phyloP scores from a whole-genome alignment of 2,888 invertebrate genomes.

The Pheosia tremula region DNA sequence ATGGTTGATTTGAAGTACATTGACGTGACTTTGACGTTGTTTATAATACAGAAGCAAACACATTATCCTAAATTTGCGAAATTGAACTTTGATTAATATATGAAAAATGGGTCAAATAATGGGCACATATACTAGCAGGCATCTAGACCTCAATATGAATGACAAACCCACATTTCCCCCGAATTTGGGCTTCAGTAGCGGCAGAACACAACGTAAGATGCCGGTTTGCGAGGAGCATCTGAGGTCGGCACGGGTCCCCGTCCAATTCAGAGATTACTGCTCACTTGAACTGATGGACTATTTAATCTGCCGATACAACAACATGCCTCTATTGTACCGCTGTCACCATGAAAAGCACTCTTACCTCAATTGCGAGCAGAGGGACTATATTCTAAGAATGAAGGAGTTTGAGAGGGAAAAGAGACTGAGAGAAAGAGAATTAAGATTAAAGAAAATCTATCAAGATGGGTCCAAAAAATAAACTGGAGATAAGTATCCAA shows the following conservation, averaged over 20 bases:
- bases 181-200: conserved; percentile 87
- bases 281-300: conserved; percentile 89
- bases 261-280: conserved; percentile 91
- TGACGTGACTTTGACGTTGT: too few species aligned
- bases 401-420: conserved; percentile 74
- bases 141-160: conserved; percentile 59
- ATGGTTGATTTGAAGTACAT: too few species aligned
- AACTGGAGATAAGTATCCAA: not conserved
- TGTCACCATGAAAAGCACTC: conserved; percentile 90
- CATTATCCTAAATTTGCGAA: not conserved
- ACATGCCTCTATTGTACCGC: conserved; percentile 86
- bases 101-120: conserved; percentile 60
- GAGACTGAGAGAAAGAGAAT: conserved; percentile 61
- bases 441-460: conserved; percentile 43
- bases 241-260: conserved; percentile 88
- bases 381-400: conserved; percentile 88
- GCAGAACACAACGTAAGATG: conserved; percentile 89
- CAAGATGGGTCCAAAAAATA: conserved; percentile 2
- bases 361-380: conserved; percentile 89
- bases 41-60: not conserved
- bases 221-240: conserved; percentile 88
- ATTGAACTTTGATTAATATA: not conserved
- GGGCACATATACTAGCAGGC: conserved; percentile 48
- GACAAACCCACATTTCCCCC: conserved; percentile 87
- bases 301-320: conserved; percentile 87